Conservation (phyloP, 2,888 invertebrate genomes). For the Thereva unica region DNA sequence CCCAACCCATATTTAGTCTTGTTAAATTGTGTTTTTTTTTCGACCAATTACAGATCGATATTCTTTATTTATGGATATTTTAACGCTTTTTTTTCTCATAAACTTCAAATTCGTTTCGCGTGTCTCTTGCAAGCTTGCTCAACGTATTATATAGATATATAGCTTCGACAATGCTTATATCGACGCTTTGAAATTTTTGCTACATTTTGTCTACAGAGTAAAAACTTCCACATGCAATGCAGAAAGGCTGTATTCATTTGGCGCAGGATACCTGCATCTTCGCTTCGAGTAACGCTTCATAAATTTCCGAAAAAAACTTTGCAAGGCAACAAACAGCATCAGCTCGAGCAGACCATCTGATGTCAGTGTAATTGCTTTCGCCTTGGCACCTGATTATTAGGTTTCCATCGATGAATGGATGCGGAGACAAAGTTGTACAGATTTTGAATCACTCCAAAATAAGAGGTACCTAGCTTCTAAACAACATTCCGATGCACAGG, state of each 20-base stretch:
- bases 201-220: background rate
- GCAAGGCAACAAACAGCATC: too few relatives aligned
- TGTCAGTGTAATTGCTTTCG: background rate
- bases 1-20: background rate
- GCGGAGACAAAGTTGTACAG: constrained; percentile 28
- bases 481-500: too few relatives aligned
- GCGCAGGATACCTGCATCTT: background rate
- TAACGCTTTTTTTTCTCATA: too few relatives aligned
- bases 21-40: background rate
- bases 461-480: too few relatives aligned
- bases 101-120: too few relatives aligned
- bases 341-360: constrained; percentile 31
- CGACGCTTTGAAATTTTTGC: too few relatives aligned
- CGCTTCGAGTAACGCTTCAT: background rate
- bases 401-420: constrained; percentile 1
- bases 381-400: background rate
- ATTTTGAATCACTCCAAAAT: constrained; percentile 36
- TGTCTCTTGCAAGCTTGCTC: too few relatives aligned
- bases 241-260: background rate
- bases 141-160: too few relatives aligned
- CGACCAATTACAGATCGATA: too few relatives aligned
- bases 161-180: too few relatives aligned
- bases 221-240: background rate
- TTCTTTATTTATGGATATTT: too few relatives aligned
- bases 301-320: too few relatives aligned